A percentile compares a stretch with the other conserved stretches of the same genome.
Evolutionary conservation across 2,797 vertebrate genomes (phyloP).

Genomic region (Labroides dimidiatus): DNA sequence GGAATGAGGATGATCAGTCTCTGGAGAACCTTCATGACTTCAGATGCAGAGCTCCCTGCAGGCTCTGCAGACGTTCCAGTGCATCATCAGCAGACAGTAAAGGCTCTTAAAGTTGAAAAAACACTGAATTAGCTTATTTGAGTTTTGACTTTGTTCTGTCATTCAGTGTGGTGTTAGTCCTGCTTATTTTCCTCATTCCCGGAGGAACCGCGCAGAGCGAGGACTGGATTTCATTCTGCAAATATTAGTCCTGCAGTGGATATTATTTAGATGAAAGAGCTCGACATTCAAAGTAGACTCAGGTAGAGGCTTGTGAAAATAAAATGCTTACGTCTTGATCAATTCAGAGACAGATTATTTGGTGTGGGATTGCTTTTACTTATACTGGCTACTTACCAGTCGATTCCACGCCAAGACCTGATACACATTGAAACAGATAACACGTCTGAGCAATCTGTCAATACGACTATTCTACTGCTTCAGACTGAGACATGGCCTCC

Average conservation of each 20-base stretch:
- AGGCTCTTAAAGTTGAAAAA: constrained; percentile 12
- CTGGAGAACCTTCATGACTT: constrained; percentile 33
- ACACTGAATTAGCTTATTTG: constrained; percentile 3
- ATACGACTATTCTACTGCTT: too few species aligned
- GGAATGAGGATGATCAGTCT: constrained; percentile 50
- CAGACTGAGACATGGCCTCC: too few species aligned
- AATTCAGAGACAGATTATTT: constrained; percentile 2
- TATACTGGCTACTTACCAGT: too few species aligned
- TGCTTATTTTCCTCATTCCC: constrained; percentile 14
- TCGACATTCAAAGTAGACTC: not conserved
- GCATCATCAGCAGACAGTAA: constrained; percentile 36
- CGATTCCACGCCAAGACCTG: too few species aligned
- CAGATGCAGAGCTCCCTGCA: constrained; percentile 27
- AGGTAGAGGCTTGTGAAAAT: not conserved
- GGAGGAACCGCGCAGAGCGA: constrained; percentile 2
- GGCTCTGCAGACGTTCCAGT: constrained; percentile 22
- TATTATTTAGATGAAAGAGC: not conserved
- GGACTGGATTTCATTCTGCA: not conserved
- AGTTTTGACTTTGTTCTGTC: constrained; percentile 28
- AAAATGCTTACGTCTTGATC: not conserved
- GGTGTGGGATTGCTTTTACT: constrained; percentile 6
- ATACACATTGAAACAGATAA: too few species aligned
- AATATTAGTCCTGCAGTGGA: not conserved
- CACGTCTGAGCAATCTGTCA: too few species aligned
- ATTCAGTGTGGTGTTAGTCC: not conserved